Evolutionary conservation across 2,888 invertebrate species (phyloP).

Genomic region (Lycocerus yunnanus): DNA sequence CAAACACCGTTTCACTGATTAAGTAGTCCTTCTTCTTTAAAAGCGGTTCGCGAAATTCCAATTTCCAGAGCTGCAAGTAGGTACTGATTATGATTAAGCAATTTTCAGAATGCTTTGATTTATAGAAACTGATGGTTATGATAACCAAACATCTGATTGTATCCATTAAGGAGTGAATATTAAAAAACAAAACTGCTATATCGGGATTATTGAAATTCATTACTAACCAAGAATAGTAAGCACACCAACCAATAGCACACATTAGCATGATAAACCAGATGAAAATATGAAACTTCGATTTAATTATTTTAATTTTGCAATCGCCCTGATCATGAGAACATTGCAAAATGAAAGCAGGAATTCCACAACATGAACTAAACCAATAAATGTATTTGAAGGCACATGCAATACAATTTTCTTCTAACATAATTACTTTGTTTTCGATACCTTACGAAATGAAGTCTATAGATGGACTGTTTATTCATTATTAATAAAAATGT

Average conservation of each 20-base stretch:
- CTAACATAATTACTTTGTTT: not conserved
- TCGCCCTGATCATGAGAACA: not conserved
- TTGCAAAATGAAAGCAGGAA: not conserved
- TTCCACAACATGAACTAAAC: not conserved
- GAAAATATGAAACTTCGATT: not conserved
- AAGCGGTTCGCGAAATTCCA: not conserved
- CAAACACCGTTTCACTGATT: not conserved
- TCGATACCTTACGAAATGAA: no score
- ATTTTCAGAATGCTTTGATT: not conserved
- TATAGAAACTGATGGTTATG: no score
- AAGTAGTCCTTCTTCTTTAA: not conserved
- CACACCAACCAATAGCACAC: not conserved
- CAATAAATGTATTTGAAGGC: not conserved
- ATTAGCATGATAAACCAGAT: not conserved
- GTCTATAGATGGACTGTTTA: no score
- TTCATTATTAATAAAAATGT: no score
- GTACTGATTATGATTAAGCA: not conserved
- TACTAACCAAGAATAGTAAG: not conserved
- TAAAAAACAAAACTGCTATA: not conserved
- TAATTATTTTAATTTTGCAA: not conserved
- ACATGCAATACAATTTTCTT: not conserved
- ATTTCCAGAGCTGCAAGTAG: not conserved
- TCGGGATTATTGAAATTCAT: not conserved
- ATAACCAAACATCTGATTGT: no score
- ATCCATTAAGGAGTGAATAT: not conserved